Percentiles rank a stretch among this genome's conserved stretches.
phyloP scores from a whole-genome alignment of 2,888 invertebrate genomes.

The Eupithecia pulchellata region DNA sequence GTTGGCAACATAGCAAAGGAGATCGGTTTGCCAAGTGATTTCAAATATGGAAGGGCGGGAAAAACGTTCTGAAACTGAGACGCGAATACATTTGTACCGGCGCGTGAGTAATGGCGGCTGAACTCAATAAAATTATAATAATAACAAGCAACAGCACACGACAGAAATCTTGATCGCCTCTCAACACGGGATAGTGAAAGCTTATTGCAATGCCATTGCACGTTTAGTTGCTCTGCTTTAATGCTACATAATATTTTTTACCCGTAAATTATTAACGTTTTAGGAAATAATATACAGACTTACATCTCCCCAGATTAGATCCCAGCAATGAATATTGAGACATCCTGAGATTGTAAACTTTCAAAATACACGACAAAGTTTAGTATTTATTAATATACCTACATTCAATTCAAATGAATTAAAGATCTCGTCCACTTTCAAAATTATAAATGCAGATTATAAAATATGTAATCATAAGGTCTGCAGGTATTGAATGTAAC shows the following conservation, averaged over 20 bases:
- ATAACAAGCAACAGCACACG: constrained; percentile 24
- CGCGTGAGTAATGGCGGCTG: constrained; percentile 42
- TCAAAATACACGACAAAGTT: not conserved
- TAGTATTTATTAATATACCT: not conserved
- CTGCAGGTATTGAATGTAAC: constrained; percentile 2
- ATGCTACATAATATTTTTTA: not conserved
- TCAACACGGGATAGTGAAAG: not conserved
- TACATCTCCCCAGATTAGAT: not conserved
- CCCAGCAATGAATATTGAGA: not conserved
- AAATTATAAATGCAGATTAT: not conserved
- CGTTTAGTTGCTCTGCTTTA: not conserved
- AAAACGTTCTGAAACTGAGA: constrained; percentile 63
- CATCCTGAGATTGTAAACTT: not conserved
- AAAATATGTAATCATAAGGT: not conserved
- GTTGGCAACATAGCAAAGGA: constrained; percentile 30
- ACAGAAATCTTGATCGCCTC: constrained; percentile 16
- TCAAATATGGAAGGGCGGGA: constrained; percentile 56
- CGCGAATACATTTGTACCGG: constrained; percentile 50
- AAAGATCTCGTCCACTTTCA: not conserved
- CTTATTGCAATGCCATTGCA: not conserved
- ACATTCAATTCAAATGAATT: not conserved
- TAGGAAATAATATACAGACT: not conserved
- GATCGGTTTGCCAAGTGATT: constrained; percentile 48
- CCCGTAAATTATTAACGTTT: not conserved
- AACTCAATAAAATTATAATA: constrained; percentile 38